Evolutionary conservation across 2,888 invertebrate genomes (phyloP), one percentile per base, ranked within the genome.

Genomic region (Limnephilus rhombicus): DNA sequence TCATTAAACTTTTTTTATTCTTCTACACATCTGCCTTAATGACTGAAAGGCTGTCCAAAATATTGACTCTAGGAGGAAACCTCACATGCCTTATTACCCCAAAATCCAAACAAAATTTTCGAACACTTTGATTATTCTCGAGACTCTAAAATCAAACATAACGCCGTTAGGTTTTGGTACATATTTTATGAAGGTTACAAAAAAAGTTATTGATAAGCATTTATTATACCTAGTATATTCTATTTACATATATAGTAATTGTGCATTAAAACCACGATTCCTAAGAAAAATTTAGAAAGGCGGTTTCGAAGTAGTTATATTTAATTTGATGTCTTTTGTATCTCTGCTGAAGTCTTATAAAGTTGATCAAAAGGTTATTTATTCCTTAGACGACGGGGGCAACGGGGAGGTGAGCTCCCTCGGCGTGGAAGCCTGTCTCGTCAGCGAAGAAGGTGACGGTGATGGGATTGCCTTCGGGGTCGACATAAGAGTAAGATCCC

Each of bases 341-440:
- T 68, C 68, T 24, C n/a, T 68, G 68, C 68, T 68, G 24, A 68
- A n/a, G 68, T 68, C 68, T 68, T 68, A 68, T 68, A n/a, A 24
- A 68, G 68, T 68, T 9, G 68, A 68, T n/a, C 9, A 24, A 7
- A 24, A 68, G 93, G 93, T 31, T 68, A 68, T 24, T 15, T 45
- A 45, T 49, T 49, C 49, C 49, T 49, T 49, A 49, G 49, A 49
- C 49, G 49, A 49, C 15, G 5, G 53, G 53, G 18, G 53, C 93
- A 53, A 53, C 53, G 53, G 85, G 49, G 15, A 49, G 49, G 85
- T 93, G 93, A 80, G 91, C 92, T 24, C 93, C 93, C 34, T 92
- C 92, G 11, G 93, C 92, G 81, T 92, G 93, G 93, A 93, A 93
- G 7, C 93, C 93, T 31, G 92, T 93, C 90, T 93, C 93, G 81